phyloP scores from a whole-genome alignment of 2,797 vertebrate species.

The Hippopotamyrus pictus region DNA sequence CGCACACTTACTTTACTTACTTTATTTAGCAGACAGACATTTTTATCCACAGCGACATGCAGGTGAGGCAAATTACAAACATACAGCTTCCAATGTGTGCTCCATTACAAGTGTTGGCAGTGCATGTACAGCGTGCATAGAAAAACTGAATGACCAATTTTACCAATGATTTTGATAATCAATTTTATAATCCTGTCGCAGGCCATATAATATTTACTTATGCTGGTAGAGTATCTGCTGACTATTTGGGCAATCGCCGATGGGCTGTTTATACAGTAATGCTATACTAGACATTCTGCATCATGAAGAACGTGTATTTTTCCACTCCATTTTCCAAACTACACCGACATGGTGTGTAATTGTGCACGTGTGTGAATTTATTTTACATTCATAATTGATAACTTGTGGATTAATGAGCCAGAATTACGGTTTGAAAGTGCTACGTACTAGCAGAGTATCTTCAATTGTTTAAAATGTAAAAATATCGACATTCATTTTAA shows the following conservation, averaged over 20 bases:
- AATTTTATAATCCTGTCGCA: not conserved
- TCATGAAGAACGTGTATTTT: not conserved
- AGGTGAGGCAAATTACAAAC: not conserved
- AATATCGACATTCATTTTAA: not conserved
- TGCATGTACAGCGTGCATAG: not conserved
- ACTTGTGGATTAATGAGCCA: not conserved
- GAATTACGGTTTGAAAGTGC: not conserved
- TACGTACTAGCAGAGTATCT: not conserved
- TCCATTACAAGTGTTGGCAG: not conserved
- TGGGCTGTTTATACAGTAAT: not conserved
- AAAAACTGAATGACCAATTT: not conserved
- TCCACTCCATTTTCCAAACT: not conserved
- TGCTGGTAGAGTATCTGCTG: not conserved
- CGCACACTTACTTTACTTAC: too few relatives aligned
- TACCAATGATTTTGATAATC: not conserved
- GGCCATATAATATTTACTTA: not conserved
- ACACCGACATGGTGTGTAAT: not conserved
- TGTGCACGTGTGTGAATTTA: not conserved
- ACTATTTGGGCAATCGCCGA: not conserved
- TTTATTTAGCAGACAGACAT: not conserved
- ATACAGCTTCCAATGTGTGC: not conserved
- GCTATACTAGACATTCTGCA: not conserved
- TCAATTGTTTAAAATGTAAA: not conserved
- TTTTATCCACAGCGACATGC: not conserved
- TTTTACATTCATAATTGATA: not conserved